Percentiles rank a stretch among this genome's conserved stretches.
Evolutionary conservation across 2,113 vertebrate genomes (phyloP).

Genomic region (Passer domesticus): DNA sequence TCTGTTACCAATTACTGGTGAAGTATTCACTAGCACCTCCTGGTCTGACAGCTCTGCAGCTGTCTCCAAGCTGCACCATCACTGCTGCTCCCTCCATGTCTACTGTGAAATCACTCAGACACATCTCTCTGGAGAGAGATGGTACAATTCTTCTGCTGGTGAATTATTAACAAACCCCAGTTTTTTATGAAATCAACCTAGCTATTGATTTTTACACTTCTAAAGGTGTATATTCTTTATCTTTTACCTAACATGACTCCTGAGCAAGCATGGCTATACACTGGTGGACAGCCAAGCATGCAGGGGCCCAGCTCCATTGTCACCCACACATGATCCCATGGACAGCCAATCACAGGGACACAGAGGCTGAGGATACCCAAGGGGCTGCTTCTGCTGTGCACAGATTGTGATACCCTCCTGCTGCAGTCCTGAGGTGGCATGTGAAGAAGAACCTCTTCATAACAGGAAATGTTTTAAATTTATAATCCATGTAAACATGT

Average conservation of each 20-base stretch:
- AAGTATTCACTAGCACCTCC: background rate
- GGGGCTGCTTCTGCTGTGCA: background rate
- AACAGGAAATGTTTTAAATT: background rate
- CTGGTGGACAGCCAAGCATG: background rate
- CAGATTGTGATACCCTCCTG: background rate
- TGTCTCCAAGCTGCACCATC: fast-evolving
- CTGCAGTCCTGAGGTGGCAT: background rate
- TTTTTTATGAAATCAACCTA: background rate
- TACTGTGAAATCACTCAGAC: fast-evolving
- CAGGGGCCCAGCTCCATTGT: background rate
- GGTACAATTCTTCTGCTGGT: background rate
- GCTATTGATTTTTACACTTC: background rate
- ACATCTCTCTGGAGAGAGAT: background rate
- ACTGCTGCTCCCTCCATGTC: background rate
- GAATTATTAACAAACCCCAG: background rate
- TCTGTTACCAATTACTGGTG: background rate
- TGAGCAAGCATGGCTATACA: background rate
- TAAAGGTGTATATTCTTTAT: background rate
- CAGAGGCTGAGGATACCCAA: fast-evolving
- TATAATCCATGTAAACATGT: background rate
- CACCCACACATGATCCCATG: fast-evolving
- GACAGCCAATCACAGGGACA: background rate
- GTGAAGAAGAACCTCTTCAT: background rate
- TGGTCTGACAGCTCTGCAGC: background rate
- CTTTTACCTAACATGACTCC: fast-evolving